Evolutionary conservation across 2,888 invertebrate genomes (phyloP).

Genomic region (Melinaea marsaeus): DNA sequence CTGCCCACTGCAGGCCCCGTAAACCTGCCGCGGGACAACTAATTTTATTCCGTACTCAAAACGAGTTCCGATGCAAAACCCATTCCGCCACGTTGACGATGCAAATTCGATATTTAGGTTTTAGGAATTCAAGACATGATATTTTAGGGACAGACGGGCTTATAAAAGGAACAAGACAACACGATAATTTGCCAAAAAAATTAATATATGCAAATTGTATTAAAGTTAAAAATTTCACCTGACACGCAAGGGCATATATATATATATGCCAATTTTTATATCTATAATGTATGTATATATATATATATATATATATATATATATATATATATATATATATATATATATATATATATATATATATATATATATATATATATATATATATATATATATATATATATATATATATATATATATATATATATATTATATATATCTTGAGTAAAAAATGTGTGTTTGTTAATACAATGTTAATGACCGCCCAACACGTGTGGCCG

Average conservation of each 20-base stretch:
- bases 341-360: not conserved
- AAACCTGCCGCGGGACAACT: slow-evolving; percentile 60
- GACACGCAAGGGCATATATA: too few species aligned
- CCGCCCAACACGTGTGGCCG: slow-evolving; percentile 43
- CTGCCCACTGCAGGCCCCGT: slow-evolving; percentile 59
- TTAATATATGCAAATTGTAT: too few species aligned
- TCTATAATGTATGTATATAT: too few species aligned
- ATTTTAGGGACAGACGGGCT: not conserved
- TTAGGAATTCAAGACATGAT: slow-evolving; percentile 6
- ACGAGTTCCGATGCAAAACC: slow-evolving; percentile 54
- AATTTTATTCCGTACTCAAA: slow-evolving; percentile 65
- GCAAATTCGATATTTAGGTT: slow-evolving; percentile 15
- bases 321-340: too few species aligned
- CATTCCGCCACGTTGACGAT: slow-evolving; percentile 23
- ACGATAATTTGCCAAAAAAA: too few species aligned
- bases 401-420: not conserved
- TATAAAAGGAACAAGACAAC: too few species aligned
- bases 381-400: not conserved
- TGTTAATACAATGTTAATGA: slow-evolving; percentile 47
- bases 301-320: too few species aligned
- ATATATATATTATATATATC: not conserved
- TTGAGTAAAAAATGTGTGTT: slow-evolving; percentile 22
- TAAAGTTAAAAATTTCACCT: too few species aligned
- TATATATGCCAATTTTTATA: too few species aligned
- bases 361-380: not conserved